Evolutionary conservation across 2,797 vertebrate species (phyloP), one percentile per base, ranked within the genome.

Genomic region (Rousettus madagascariensis): DNA sequence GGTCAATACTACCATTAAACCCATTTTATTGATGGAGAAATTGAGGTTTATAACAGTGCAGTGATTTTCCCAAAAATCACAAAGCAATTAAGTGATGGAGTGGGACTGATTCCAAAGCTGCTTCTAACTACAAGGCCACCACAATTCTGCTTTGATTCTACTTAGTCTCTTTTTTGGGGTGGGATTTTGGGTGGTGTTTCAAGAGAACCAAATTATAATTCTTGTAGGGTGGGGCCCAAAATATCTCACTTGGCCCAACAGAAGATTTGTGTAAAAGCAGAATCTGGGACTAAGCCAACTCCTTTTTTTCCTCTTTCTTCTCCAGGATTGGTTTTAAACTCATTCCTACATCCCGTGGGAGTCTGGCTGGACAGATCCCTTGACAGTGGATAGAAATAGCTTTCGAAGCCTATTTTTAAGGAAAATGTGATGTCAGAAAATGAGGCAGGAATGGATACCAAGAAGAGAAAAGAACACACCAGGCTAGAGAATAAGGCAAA

Each of bases 281-380:
- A 90, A 41, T 91, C 95, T 97, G 95, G 89, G 96, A 92, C 95
- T 41, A 75, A 95, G 87, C 87, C 92, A 96, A 87, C 16, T 77
- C 69, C 19, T 8, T 51, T 33, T 61, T 7, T 65, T 20, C 51
- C 53, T 3, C 93, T 88, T 38, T 69, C 78, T 90, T 86, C 94
- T 86, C 77, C 15, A 84, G 75, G 93, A 86, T n/a, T 80, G 86
- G 82, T 77, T 96, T 97, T 86, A 91, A 94, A 93, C 82, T 95
- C 77, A 94, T 91, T 97, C 78, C 33, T 61, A 38, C 49, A 69
- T 94, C 96, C 94, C 96, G 0, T 92, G 96, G 96, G 97, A 97
- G 97, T 97, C 96, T 97, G 96, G 96, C 80, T 87, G 92, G 90
- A 93, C 77, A 65, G 77, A 95, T 96, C 96, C 94, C 96, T 66